Percentiles rank a stretch among this genome's conserved stretches.
Evolutionary conservation across 53 echinoderm and acorn worm genomes (phyloP).

Genomic region (Mesocentrotus franciscanus): DNA sequence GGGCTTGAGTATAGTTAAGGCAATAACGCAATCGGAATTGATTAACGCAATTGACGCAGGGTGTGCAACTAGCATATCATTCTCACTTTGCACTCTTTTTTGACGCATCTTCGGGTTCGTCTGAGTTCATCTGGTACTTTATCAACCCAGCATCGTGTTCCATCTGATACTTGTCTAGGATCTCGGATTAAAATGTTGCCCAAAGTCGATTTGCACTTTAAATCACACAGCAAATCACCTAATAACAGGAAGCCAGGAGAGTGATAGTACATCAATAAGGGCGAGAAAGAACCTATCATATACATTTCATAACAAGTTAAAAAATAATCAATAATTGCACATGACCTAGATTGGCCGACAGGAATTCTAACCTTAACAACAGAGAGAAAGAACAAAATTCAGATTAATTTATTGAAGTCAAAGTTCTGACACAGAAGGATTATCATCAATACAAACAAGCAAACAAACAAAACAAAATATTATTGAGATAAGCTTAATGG

Average conservation of each 20-base stretch:
- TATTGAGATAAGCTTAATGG: too few relatives aligned
- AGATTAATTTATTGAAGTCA: too few relatives aligned
- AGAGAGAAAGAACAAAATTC: not conserved
- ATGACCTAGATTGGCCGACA: too few relatives aligned
- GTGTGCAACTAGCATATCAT: not conserved
- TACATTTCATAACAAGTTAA: not conserved
- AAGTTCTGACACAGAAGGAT: too few relatives aligned
- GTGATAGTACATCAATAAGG: too few relatives aligned
- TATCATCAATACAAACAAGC: not conserved
- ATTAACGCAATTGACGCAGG: too few relatives aligned
- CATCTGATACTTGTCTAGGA: not conserved
- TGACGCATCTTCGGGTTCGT: not conserved
- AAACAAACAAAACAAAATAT: not conserved
- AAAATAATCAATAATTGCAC: too few relatives aligned
- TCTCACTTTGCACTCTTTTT: not conserved
- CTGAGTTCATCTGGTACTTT: not conserved
- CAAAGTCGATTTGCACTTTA: not conserved
- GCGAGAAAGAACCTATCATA: too few relatives aligned
- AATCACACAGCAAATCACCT: not conserved
- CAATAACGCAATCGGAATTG: too few relatives aligned
- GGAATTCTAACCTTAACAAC: not conserved
- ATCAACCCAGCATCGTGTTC: not conserved
- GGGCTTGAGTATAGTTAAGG: too few relatives aligned
- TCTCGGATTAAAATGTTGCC: not conserved
- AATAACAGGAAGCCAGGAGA: not conserved